Percentiles rank a stretch among this genome's conserved stretches.
These are phyloP conservation scores for Andrena bucephala DNA, from an alignment of 2,888 invertebrate genomes.

Conservation along the genomic window DNA sequence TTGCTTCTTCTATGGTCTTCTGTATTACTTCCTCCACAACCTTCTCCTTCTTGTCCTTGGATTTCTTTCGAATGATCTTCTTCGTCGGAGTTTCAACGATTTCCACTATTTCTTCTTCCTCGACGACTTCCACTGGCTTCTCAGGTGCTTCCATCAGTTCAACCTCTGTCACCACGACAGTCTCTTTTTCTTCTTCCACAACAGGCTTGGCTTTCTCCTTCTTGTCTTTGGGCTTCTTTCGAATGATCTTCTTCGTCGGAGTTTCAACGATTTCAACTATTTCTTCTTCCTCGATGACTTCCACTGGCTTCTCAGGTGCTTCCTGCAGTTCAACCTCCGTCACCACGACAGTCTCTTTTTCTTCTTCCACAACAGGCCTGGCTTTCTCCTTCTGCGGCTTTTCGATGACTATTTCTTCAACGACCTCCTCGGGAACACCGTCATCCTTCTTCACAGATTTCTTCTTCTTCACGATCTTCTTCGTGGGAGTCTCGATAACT, in stretches of 20 bases:
- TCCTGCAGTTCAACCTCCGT: constrained; percentile 63
- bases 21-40: constrained; percentile 70
- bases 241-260: constrained; percentile 81
- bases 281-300: constrained; percentile 64
- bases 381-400: constrained; percentile 64
- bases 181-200: constrained; percentile 67
- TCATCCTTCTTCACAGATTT: constrained; percentile 73
- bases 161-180: constrained; percentile 66
- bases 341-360: constrained; percentile 64
- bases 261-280: constrained; percentile 68
- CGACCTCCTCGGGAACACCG: constrained; percentile 73
- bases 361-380: constrained; percentile 61
- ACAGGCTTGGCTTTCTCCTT: constrained; percentile 60
- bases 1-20: constrained; percentile 58
- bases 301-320: constrained; percentile 63
- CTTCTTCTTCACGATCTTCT: constrained; percentile 70
- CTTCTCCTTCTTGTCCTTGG: constrained; percentile 70
- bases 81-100: constrained; percentile 80
- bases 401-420: constrained; percentile 72
- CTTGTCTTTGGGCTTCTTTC: constrained; percentile 77
- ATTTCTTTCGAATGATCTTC: constrained; percentile 79
- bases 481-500: constrained; percentile 72
- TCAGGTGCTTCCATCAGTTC: constrained; percentile 54
- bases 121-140: constrained; percentile 65
- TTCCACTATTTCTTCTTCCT: constrained; percentile 61